Conservation (phyloP, 2,888 invertebrate species). For the Chironomus tentans region DNA sequence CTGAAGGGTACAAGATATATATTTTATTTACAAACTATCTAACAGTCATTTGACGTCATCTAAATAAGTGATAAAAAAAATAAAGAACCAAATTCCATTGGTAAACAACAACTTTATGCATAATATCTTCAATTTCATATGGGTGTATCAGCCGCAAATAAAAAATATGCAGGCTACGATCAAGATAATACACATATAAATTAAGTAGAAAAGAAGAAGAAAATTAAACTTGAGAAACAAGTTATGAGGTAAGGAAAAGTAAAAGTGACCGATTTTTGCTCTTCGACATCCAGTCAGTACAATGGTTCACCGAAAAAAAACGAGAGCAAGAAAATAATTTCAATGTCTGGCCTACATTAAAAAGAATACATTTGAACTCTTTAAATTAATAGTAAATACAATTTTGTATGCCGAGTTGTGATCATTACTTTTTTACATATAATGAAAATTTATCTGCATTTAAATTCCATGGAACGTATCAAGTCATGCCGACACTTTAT, state of each 20-base stretch:
- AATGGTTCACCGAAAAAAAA: not conserved
- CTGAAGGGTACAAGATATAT: too few species aligned
- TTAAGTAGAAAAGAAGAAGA: not conserved
- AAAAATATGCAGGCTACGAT: not conserved
- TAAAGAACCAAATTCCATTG: too few species aligned
- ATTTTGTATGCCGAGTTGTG: not conserved
- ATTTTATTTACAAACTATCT: too few species aligned
- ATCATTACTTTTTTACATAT: not conserved
- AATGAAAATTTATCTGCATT: not conserved
- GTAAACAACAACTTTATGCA: too few species aligned
- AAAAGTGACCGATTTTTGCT: conserved; percentile 17
- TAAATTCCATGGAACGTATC: too few species aligned
- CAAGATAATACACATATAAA: not conserved
- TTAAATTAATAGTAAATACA: too few species aligned
- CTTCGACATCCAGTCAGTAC: not conserved
- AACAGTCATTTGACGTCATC: too few species aligned
- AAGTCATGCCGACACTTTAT: not conserved
- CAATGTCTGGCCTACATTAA: conserved; percentile 15
- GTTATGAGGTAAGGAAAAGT: not conserved
- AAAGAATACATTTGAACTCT: conserved; percentile 3
- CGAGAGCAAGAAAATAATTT: not conserved
- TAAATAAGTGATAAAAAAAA: too few species aligned
- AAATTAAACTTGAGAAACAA: conserved; percentile 12
- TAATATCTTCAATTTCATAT: too few species aligned
- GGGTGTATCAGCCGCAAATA: not conserved